A percentile compares a stretch with the other conserved stretches of the same genome.
Evolutionary conservation across 2,113 vertebrate genomes (phyloP).

Genomic region (Spheniscus mendiculus): DNA sequence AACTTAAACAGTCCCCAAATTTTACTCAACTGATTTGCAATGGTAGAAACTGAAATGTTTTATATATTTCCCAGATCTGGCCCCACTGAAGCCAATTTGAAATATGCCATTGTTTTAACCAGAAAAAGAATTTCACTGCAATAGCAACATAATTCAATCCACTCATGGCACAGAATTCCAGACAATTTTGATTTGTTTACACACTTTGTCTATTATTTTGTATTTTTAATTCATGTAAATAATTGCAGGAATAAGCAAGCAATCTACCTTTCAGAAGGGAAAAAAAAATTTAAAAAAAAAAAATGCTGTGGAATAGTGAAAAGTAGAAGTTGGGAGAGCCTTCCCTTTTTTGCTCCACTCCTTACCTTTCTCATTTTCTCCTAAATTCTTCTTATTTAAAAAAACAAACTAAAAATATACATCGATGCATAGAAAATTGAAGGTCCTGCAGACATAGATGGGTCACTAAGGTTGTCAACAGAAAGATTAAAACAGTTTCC

Average conservation of each 20-base stretch:
- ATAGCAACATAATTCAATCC: not conserved
- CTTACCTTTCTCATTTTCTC: not conserved
- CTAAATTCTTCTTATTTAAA: not conserved
- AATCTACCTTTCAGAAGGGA: not conserved
- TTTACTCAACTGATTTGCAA: not conserved
- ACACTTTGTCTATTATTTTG: not conserved
- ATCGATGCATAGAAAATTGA: not conserved
- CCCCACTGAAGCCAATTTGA: not conserved
- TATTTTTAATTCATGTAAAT: not conserved
- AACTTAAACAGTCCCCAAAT: not conserved
- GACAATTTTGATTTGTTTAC: not conserved
- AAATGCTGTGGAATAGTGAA: not conserved
- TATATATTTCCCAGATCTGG: not conserved
- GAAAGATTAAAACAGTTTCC: not conserved
- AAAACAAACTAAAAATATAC: not conserved
- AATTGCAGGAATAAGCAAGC: not conserved
- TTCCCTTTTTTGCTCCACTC: not conserved
- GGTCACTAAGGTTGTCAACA: not conserved
- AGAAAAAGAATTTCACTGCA: not conserved
- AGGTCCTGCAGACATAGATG: not conserved
- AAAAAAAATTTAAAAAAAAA: too few species aligned
- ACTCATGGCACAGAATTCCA: not conserved
- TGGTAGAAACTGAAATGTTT: not conserved
- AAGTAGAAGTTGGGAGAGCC: not conserved
- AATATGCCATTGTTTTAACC: not conserved